Evolutionary conservation across 2,797 vertebrate species (phyloP).

Genomic region (Periophthalmus magnuspinnatus): DNA sequence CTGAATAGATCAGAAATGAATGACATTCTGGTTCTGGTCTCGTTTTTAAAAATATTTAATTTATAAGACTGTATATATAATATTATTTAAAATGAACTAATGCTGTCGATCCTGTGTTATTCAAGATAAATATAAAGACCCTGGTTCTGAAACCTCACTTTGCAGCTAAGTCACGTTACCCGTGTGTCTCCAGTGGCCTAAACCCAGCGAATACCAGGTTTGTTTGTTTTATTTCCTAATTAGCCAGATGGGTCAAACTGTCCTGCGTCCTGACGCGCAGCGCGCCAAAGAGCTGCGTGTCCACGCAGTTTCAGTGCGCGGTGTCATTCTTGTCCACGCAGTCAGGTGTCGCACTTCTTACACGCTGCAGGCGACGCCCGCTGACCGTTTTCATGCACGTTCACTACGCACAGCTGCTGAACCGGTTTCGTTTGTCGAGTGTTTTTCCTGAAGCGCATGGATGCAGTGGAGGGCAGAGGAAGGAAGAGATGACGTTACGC

Average conservation of each 20-base stretch:
- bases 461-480: constrained; percentile 10
- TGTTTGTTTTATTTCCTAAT: not conserved
- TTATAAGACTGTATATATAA: no score
- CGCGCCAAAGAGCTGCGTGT: constrained; percentile 42
- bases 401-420: constrained; percentile 22
- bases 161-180: no score
- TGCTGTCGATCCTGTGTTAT: no score
- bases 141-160: no score
- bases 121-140: no score
- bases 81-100: no score
- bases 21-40: not conserved
- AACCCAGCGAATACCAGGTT: not conserved
- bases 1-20: not conserved
- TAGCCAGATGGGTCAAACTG: no score
- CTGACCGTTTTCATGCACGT: constrained; percentile 21
- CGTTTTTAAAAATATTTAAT: no score
- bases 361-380: constrained; percentile 68
- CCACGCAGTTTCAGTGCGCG: constrained; percentile 60
- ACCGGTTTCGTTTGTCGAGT: constrained; percentile 20
- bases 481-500: constrained; percentile 56
- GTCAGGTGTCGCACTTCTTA: constrained; percentile 78
- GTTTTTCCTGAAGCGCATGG: constrained; percentile 2
- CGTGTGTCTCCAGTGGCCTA: not conserved
- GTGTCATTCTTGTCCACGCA: constrained; percentile 79
- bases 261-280: constrained; percentile 35